Base-by-base conservation (phyloP, 2,113 vertebrate species). In the Numenius arquata region DNA sequence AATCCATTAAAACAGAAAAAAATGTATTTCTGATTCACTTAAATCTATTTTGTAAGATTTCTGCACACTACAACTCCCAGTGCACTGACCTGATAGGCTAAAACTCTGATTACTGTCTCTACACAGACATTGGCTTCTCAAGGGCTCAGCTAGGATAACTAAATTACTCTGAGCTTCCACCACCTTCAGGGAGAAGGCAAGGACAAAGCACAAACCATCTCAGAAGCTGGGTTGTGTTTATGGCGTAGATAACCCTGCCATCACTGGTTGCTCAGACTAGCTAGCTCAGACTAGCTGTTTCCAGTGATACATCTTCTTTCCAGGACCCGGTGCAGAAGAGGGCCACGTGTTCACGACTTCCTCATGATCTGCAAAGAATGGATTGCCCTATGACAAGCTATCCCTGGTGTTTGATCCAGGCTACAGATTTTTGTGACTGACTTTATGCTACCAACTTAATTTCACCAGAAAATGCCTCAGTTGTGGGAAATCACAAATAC, bases 1-100 rank as follows among this genome's bases (percentile, higher is more conserved):
- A 89, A 90, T 74, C 32, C 61, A 75, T 90, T 67, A 72, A 38
- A 52, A 78, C 16, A 81, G 32, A 67, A 92, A 62, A 62, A 92
- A 38, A 5, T 13, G 8, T 23, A 41, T 85, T 85, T 73, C 8
- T 47, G 45, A 63, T 84, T 74, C 36, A 55, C 34, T 88, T 50
- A 45, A 66, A 83, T 62, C 34, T 75, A 27, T 30, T 85, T 70
- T 40, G 13, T 41, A 43, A 58, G 41, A 45, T 55, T 81, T 89
- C 23, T 77, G 16, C 27, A 22, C 27, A 11, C 47, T 72, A 4
- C 43, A 78, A 6, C 47, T 89, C 70, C 59, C 77, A 65, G 30
- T 45, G 25, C 22, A 5, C 50, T 41, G n/a, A 50, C 27, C 13
- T 47, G 40, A 74, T 50, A 21, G n/a, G 14, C 23, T 84, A 77